Percentiles rank a stretch among this genome's conserved stretches.
These are phyloP conservation scores for Oryzias woworae DNA, from an alignment of 2,113 vertebrate genomes.

Conservation along the genomic window DNA sequence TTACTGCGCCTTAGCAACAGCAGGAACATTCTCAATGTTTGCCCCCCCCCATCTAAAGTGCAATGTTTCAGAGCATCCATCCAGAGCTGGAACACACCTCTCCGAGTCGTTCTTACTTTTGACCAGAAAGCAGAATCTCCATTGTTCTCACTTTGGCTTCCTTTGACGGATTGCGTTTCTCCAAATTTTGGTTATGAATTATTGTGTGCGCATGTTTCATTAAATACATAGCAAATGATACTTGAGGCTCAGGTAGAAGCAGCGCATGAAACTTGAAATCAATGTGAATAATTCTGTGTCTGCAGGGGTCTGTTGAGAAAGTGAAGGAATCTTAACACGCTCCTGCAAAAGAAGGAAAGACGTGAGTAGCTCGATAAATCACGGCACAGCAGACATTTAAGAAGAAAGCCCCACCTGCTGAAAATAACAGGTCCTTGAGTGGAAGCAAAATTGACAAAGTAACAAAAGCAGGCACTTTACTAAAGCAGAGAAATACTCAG, in stretches of 20 bases:
- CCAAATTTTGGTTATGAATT: conserved; percentile 35
- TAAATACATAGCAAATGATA: conserved; percentile 1
- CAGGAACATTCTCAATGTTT: background rate
- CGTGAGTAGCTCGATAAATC: conserved; percentile 33
- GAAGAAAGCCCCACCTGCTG: conserved; percentile 49
- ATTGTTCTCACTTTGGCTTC: conserved; percentile 48
- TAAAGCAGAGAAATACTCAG: no score
- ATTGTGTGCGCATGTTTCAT: conserved; percentile 24
- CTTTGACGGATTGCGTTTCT: conserved; percentile 49
- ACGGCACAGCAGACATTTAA: conserved; percentile 26
- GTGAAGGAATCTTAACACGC: conserved; percentile 26
- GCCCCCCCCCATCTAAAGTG: conserved; percentile 3
- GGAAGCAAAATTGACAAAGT: background rate
- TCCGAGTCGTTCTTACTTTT: background rate
- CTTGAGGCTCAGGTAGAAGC: conserved; percentile 2
- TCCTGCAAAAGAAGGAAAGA: conserved; percentile 18
- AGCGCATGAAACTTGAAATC: conserved; percentile 37
- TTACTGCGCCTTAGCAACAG: conserved; percentile 32
- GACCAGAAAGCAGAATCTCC: conserved; percentile 31
- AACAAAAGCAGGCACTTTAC: conserved; percentile 10
- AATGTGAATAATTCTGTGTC: conserved; percentile 44
- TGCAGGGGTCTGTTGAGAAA: conserved; percentile 31
- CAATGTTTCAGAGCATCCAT: conserved; percentile 5
- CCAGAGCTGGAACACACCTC: background rate
- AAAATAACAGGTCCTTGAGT: conserved; percentile 16